phyloP scores from a whole-genome alignment of 2,888 invertebrate genomes.

The Norana najaformis region DNA sequence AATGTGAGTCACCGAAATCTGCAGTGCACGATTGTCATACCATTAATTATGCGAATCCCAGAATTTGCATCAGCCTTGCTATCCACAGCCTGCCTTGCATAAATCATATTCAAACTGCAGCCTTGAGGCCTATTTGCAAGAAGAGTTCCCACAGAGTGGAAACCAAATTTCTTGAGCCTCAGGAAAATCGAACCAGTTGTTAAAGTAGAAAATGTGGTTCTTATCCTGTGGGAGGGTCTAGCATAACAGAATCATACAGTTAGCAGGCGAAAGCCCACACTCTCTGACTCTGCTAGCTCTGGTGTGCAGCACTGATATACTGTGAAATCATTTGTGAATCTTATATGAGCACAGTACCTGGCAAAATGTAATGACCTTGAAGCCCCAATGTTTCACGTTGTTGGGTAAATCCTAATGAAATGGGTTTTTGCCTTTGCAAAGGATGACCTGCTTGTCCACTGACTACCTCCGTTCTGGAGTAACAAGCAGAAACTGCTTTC shows the following conservation, averaged over 20 bases:
- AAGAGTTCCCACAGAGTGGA: background rate
- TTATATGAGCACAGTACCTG: no score
- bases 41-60: background rate
- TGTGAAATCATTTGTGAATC: no score
- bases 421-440: no score
- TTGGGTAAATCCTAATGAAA: no score
- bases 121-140: background rate
- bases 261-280: background rate
- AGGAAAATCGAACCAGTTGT: conserved; percentile 1
- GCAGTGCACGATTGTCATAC: background rate
- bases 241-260: background rate
- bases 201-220: background rate
- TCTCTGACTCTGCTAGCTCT: no score
- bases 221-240: background rate
- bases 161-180: background rate
- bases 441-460: no score
- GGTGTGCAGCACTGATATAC: no score
- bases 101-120: background rate
- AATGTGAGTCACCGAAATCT: background rate
- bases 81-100: background rate
- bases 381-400: no score
- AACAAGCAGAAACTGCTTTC: no score
- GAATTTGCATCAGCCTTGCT: background rate
- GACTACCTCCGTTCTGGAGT: no score
- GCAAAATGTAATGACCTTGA: no score